These are phyloP conservation scores for Diplazon laetatorius DNA, from an alignment of 2,888 invertebrate species.

Conservation along the genomic window DNA sequence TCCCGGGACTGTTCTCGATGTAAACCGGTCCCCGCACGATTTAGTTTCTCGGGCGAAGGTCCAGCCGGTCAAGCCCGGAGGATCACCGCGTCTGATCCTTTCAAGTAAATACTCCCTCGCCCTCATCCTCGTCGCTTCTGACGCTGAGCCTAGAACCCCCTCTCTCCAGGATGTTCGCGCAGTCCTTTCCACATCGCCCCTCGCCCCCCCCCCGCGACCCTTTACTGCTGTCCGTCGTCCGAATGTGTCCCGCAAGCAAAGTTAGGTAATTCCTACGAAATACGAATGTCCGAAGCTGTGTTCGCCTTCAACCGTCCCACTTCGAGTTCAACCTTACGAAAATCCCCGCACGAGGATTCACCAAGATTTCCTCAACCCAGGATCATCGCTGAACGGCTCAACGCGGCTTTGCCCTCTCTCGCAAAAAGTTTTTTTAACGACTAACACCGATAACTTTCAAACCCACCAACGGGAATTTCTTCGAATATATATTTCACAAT, in stretches of 20 bases:
- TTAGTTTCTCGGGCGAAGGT: conserved; percentile 67
- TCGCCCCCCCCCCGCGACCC: too few species aligned
- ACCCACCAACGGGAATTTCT: conserved; percentile 8
- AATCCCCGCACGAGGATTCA: conserved; percentile 56
- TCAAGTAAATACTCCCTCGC: conserved; percentile 68
- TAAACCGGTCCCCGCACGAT: conserved; percentile 71
- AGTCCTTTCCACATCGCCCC: conserved; percentile 33
- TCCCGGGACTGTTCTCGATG: conserved; percentile 74
- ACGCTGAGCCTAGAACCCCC: conserved; percentile 55
- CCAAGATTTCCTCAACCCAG: conserved; percentile 47
- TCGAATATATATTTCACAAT: conserved; percentile 11
- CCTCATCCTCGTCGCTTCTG: conserved; percentile 62
- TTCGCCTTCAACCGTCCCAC: conserved; percentile 24
- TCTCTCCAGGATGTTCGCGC: conserved; percentile 45
- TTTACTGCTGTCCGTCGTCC: conserved; percentile 30
- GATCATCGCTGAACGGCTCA: conserved; percentile 38
- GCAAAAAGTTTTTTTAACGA: conserved; percentile 57
- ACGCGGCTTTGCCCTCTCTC: conserved; percentile 17
- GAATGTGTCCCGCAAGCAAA: conserved; percentile 33
- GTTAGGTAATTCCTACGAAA: conserved; percentile 62
- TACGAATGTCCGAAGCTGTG: conserved; percentile 46
- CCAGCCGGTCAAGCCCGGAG: conserved; percentile 69
- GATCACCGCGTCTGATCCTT: conserved; percentile 76
- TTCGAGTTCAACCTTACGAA: conserved; percentile 44
- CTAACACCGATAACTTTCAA: conserved; percentile 18